Base-by-base conservation (phyloP, 2,888 invertebrate species). In the Drosophila multiciliata region DNA sequence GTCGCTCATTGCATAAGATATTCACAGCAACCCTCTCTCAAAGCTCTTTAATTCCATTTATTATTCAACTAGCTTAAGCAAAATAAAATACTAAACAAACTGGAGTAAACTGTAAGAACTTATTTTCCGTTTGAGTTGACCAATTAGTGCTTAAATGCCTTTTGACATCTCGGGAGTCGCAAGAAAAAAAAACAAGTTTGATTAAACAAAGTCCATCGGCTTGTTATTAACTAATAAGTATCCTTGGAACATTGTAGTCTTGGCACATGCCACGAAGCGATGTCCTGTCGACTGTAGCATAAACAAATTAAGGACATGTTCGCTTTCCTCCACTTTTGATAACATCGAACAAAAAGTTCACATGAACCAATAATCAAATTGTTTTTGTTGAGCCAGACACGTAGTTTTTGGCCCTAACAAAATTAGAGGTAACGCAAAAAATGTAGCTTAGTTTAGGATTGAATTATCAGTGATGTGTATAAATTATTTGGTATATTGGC, bases 161-260 rank as follows among this genome's bases (percentile, higher is more conserved):
- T 15, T 15, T 33, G 20, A 7, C 20, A 4, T 20, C 3, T 7
- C 6, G 6, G 1, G 6, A 26, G 26, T 26, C 1, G 15, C 29
- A 32, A 20, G 5, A 8, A 8, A 20, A 17, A 12, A 11, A n/a
- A 17, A 7, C 6, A n/a, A 50, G 9, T 36, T 33, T 20, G 20
- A 45, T 60, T 45, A 45, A 52, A 29, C 48, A 45, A 67, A 75
- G 35, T 75, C 63, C 40, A 58, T 59, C 49, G 62, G 45, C 55
- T 53, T 62, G 62, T 69, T 60, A 29, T 53, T 26, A 53, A 53
- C 17, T 36, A 26, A 45, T 23, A 63, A 57, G 15, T 20, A 32
- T 3, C n/a, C 45, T 45, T 52, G 52, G 12, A n/a, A 4, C 29
- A 36, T 29, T 49, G 9, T n/a, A 17, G n/a, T 32, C 35, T 49